Percentiles rank a stretch among this genome's conserved stretches.
Conservation (phyloP, 2,888 invertebrate genomes). For the Thumatha senex region DNA sequence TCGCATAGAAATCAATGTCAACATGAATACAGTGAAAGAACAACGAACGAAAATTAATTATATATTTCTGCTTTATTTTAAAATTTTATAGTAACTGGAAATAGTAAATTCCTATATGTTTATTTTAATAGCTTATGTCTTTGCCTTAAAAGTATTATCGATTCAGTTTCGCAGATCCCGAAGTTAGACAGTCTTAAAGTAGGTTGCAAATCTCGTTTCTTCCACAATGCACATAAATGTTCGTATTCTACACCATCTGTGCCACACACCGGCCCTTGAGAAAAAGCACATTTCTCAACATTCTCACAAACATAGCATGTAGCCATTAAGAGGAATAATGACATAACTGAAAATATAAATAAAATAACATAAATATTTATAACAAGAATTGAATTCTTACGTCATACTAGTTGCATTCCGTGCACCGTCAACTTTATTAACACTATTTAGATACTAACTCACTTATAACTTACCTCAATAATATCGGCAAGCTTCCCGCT, state of each 20-base stretch:
- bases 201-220: not conserved
- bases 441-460: not conserved
- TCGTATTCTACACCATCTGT: not conserved
- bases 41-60: not conserved
- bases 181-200: not conserved
- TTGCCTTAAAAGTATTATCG: not conserved
- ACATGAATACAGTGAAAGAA: no score
- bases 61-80: not conserved
- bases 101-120: not conserved
- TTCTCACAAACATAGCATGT: not conserved
- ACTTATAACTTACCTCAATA: no score
- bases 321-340: not conserved
- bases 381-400: not conserved
- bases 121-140: not conserved
- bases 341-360: constrained; percentile 3
- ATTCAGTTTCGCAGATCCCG: constrained; percentile 1
- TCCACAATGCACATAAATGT: not conserved
- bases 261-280: constrained; percentile 7
- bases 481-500: no score
- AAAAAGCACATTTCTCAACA: not conserved
- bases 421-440: no score
- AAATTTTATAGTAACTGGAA: not conserved
- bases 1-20: no score
- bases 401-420: not conserved
- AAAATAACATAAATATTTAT: no score